phyloP scores from a whole-genome alignment of 2,888 invertebrate species.

The Mythimna vitellina region DNA sequence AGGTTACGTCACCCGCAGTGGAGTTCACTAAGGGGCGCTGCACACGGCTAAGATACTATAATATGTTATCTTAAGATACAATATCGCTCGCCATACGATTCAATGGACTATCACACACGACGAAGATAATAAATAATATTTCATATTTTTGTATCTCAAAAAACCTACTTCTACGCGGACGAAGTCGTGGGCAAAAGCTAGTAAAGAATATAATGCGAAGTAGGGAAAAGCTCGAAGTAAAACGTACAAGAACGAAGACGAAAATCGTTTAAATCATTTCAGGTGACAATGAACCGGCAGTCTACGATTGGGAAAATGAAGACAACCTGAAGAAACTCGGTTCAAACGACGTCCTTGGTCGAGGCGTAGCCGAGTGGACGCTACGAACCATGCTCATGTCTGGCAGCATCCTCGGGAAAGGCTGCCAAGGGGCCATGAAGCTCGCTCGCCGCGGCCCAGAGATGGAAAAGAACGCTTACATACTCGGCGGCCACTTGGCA shows the following conservation, averaged over 20 bases:
- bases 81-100: too few relatives aligned
- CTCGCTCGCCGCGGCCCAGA: slow-evolving; percentile 75
- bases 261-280: slow-evolving; percentile 18
- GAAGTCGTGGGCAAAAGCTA: too few relatives aligned
- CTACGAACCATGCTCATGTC: slow-evolving; percentile 83
- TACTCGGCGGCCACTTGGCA: slow-evolving; percentile 84
- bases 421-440: slow-evolving; percentile 86
- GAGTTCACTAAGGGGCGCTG: too few relatives aligned
- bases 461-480: slow-evolving; percentile 81
- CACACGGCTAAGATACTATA: too few relatives aligned
- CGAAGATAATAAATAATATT: too few relatives aligned
- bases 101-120: too few relatives aligned
- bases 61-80: too few relatives aligned
- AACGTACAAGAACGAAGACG: background rate
- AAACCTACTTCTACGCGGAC: too few relatives aligned
- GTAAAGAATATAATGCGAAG: too few relatives aligned
- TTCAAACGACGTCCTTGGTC: slow-evolving; percentile 82
- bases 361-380: slow-evolving; percentile 84
- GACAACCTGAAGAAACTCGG: slow-evolving; percentile 81
- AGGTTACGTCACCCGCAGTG: too few relatives aligned
- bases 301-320: slow-evolving; percentile 84
- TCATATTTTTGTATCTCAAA: too few relatives aligned
- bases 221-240: too few relatives aligned
- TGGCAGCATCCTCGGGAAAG: slow-evolving; percentile 85
- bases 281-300: slow-evolving; percentile 71